A percentile compares a stretch with the other conserved stretches of the same genome.
Evolutionary conservation across 1,140 invertebrate genomes (phyloP).

Genomic region (Polyergus mexicanus): DNA sequence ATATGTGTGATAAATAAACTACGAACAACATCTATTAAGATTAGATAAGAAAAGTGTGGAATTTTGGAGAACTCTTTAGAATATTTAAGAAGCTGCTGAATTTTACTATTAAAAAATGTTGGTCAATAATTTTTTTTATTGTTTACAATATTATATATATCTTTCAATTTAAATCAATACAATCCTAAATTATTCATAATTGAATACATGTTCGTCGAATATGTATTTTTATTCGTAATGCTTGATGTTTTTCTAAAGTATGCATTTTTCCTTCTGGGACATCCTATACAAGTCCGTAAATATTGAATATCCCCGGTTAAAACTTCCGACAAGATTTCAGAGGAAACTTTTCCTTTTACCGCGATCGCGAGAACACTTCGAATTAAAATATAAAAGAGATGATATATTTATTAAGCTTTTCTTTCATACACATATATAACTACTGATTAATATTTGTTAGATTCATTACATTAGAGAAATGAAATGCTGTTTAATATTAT

Average conservation of each 20-base stretch:
- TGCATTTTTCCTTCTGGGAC: conserved; percentile 23
- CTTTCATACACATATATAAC: too few relatives aligned
- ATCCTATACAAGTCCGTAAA: conserved; percentile 23
- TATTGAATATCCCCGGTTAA: conserved; percentile 31
- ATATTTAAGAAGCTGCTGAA: not conserved
- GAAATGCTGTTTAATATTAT: not conserved
- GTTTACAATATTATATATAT: not conserved
- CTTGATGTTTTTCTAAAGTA: conserved; percentile 16
- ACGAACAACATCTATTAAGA: not conserved
- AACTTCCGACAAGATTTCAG: conserved; percentile 41
- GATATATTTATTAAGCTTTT: not conserved
- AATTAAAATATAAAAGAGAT: conserved; percentile 22
- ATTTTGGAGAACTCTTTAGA: not conserved
- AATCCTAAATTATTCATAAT: not conserved
- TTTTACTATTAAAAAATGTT: conserved; percentile 2
- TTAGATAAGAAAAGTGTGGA: not conserved
- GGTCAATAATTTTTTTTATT: not conserved
- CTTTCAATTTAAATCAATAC: not conserved
- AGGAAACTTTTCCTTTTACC: conserved; percentile 4
- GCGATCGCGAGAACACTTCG: not conserved
- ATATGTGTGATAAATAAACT: not conserved
- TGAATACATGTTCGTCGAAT: not conserved
- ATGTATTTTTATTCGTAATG: not conserved
- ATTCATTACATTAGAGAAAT: not conserved
- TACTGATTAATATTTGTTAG: not conserved